phyloP scores from a whole-genome alignment of 2,797 vertebrate genomes.

The Spheniscus humboldti region DNA sequence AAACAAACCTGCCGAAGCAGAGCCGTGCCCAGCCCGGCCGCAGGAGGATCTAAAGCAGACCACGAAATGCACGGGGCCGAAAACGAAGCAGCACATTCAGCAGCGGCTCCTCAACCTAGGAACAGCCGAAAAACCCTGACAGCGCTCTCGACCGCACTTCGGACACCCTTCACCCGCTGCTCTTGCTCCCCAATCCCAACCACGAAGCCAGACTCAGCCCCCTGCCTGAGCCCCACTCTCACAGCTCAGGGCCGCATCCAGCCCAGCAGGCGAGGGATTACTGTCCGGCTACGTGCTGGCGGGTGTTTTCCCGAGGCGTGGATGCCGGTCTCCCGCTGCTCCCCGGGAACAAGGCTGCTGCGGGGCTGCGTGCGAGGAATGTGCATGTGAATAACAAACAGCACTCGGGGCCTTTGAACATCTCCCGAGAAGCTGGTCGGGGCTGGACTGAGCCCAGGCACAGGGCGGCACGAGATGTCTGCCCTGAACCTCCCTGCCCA shows the following conservation, averaged over 20 bases:
- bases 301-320: background rate
- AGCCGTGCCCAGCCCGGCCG: accelerated
- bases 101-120: background rate
- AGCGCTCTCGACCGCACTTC: accelerated
- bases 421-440: background rate
- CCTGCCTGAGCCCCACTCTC: background rate
- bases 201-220: accelerated
- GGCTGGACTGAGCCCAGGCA: background rate
- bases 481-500: background rate
- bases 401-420: background rate
- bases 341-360: background rate
- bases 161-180: background rate
- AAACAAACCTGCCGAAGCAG: background rate
- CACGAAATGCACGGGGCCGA: background rate
- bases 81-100: background rate
- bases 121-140: accelerated
- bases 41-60: background rate
- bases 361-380: background rate
- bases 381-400: background rate
- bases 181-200: background rate
- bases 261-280: background rate
- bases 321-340: background rate
- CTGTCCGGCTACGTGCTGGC: background rate
- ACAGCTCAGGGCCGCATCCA: accelerated
- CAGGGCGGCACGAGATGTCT: accelerated